phyloP scores from a whole-genome alignment of 2,888 invertebrate genomes.

The Hemistola chrysoprasaria region DNA sequence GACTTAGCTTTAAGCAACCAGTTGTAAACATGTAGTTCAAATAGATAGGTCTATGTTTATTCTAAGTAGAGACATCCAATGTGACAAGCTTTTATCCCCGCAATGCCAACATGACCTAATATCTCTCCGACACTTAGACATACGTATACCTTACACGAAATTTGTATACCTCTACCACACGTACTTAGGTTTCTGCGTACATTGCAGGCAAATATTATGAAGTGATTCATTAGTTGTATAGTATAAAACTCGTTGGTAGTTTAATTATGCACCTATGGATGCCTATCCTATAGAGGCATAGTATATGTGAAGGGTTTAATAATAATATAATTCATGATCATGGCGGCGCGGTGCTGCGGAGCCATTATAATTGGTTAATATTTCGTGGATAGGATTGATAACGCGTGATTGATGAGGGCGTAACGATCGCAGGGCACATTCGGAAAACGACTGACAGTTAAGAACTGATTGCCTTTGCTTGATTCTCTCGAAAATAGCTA shows the following conservation, averaged over 20 bases:
- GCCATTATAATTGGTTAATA: slow-evolving; percentile 69
- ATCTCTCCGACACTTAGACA: slow-evolving; percentile 1
- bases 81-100: background rate
- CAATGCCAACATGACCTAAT: slow-evolving; percentile 14
- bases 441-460: slow-evolving; percentile 28
- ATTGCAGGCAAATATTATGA: no score
- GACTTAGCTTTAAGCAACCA: no score
- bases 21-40: no score
- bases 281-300: no score
- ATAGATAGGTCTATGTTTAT: no score
- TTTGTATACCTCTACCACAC: no score
- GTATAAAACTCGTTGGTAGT: no score
- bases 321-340: slow-evolving; percentile 45
- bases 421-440: slow-evolving; percentile 52
- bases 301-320: slow-evolving; percentile 50
- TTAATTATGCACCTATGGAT: slow-evolving; percentile 7
- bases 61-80: no score
- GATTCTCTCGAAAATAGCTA: slow-evolving; percentile 11
- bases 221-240: no score
- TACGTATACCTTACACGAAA: no score
- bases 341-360: slow-evolving; percentile 45
- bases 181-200: slow-evolving; percentile 2
- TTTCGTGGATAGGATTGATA: slow-evolving; percentile 68
- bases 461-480: slow-evolving; percentile 27
- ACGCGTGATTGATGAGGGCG: slow-evolving; percentile 69